A percentile compares a stretch with the other conserved stretches of the same genome.
These are phyloP conservation scores for Vandiemenella viatica DNA, from an alignment of 2,888 invertebrate species.

Conservation along the genomic window DNA sequence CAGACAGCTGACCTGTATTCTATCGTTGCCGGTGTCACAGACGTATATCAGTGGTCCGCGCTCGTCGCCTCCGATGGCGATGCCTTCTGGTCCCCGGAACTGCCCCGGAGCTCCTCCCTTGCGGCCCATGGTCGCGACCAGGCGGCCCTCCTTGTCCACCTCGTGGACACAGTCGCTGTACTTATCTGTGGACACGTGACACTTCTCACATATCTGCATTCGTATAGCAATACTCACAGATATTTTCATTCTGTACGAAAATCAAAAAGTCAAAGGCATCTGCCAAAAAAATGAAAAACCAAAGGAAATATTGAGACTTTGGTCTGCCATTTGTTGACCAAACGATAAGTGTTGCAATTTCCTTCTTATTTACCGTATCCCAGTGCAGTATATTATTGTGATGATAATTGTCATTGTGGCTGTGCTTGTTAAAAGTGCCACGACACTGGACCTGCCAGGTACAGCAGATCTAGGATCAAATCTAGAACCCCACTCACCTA, in stretches of 20 bases:
- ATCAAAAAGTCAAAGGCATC: neutral
- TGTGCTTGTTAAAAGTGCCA: no score
- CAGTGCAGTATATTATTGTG: neutral
- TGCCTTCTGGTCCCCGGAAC: conserved; percentile 58
- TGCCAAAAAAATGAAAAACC: no score
- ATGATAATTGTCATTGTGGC: no score
- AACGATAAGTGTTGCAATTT: neutral
- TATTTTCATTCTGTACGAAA: neutral
- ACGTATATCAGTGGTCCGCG: neutral
- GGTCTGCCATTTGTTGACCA: no score
- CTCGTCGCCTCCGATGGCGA: conserved; percentile 28
- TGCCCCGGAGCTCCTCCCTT: conserved; percentile 47
- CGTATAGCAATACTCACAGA: neutral
- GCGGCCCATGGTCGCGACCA: conserved; percentile 41
- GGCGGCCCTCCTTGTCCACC: conserved; percentile 46
- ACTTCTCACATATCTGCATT: neutral
- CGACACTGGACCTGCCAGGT: no score
- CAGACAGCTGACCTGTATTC: conserved; percentile 33
- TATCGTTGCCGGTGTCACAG: conserved; percentile 58
- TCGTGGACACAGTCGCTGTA: conserved; percentile 56
- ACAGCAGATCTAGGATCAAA: no score
- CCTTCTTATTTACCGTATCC: neutral
- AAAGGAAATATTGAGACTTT: no score
- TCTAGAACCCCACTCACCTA: no score
- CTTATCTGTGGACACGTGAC: conserved; percentile 34